A percentile compares a stretch with the other conserved stretches of the same genome.
These are phyloP conservation scores for Zootoca vivipara DNA, from an alignment of 2,113 vertebrate species.

Conservation along the genomic window DNA sequence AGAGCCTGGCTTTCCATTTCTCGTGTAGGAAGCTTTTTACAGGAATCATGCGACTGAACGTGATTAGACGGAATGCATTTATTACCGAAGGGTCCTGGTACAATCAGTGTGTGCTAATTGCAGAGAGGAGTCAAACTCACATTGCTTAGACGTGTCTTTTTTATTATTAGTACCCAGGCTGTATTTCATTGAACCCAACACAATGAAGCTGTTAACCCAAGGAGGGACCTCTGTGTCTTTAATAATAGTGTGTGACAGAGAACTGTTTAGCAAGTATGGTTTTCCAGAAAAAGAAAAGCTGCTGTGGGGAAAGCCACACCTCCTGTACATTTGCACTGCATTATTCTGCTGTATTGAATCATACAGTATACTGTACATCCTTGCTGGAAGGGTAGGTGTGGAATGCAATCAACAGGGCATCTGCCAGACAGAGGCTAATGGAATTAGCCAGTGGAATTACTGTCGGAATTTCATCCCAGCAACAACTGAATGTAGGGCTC, in stretches of 20 bases:
- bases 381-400: background rate
- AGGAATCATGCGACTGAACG: conserved; percentile 36
- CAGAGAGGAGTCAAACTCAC: background rate
- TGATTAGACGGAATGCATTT: conserved; percentile 28
- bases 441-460: background rate
- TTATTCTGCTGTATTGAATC: background rate
- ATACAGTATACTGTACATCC: too few relatives aligned
- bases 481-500: background rate
- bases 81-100: conserved; percentile 28
- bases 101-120: background rate
- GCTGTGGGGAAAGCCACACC: background rate
- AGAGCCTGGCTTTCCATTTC: conserved; percentile 46
- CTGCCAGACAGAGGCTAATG: background rate
- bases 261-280: background rate
- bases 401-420: conserved; percentile 11
- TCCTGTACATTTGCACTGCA: background rate
- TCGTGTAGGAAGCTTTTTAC: conserved; percentile 52
- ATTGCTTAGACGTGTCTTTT: background rate
- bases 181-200: background rate
- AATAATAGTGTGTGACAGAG: background rate
- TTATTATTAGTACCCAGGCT: background rate
- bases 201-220: background rate
- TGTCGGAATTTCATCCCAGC: background rate
- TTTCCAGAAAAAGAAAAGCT: background rate
- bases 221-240: background rate